Base-by-base conservation (phyloP, 2,113 vertebrate genomes). In the Aphyosemion australe region DNA sequence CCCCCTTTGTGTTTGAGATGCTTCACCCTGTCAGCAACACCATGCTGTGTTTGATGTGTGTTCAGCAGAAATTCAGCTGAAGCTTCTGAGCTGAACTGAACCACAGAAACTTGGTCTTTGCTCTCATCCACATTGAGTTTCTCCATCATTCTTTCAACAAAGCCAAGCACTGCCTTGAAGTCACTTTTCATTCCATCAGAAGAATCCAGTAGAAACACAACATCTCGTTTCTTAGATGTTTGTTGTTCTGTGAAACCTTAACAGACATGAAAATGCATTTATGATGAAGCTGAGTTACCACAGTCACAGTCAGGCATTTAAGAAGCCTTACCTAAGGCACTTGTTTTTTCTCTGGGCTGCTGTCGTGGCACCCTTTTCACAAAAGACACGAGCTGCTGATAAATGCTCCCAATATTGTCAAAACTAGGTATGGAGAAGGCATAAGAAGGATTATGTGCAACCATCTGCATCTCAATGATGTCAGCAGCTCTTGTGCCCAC, bases 121-220 rank as follows among this genome's bases (percentile, higher is more conserved):
- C 74, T 69, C 6, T 78, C 74, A 20, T 78, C 79, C 75, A 92
- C 76, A 71, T 43, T 53, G 34, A 92, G 74, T 20, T 82, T 88
- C 32, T 76, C 72, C 47, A 92, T 71, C 45, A 88, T 64, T 58
- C 50, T 79, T n/a, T 72, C 61, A 78, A 93, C 81, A 89, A 93
- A 92, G n/a, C 60, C 72, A 74, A 76, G 65, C 55, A 90, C 65
- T 53, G 70, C 65, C 8, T 74, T 21, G 67, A 91, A 92, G 19
- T 68, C 54, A 72, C 59, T 84, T 60, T 72, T 65, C 64, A 83
- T 88, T 31, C 81, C 80, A 78, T 93, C 90, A 8, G 92, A 90
- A 13, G 89, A 89, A 74, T 93, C 92, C 79, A 93, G 61, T 74
- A 93, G 83, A 75, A 93, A 92, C 13, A 93, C 91, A 76, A 93